A percentile compares a stretch with the other conserved stretches of the same genome.
Evolutionary conservation across 2,797 vertebrate species (phyloP).

Genomic region (Leptodactylus fallax): DNA sequence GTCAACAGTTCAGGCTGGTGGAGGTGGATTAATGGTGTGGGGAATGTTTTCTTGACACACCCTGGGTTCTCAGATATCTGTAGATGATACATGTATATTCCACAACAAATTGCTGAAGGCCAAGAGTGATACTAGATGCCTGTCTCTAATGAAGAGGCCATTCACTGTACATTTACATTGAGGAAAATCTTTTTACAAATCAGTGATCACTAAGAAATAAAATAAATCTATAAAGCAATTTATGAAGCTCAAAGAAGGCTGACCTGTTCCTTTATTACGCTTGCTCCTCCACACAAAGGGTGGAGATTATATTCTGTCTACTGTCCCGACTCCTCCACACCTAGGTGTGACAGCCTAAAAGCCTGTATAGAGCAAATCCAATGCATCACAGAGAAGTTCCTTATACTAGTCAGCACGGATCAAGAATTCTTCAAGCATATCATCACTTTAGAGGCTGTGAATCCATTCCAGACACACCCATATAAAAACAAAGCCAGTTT

Average conservation of each 20-base stretch:
- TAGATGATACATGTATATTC: no score
- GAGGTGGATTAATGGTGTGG: no score
- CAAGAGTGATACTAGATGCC: no score
- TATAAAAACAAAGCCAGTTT: slow-evolving; percentile 46
- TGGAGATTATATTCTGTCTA: slow-evolving; percentile 6
- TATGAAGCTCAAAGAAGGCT: background rate
- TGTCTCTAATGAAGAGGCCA: no score
- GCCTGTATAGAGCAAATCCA: slow-evolving; percentile 16
- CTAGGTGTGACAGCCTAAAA: slow-evolving; percentile 36
- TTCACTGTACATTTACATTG: background rate
- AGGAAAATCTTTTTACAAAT: background rate
- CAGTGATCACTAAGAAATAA: background rate
- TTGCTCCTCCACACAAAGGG: background rate
- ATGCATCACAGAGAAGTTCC: slow-evolving; percentile 20
- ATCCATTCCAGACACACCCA: slow-evolving; percentile 44
- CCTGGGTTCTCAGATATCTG: no score
- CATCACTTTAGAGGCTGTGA: slow-evolving; percentile 38
- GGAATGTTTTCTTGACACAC: no score
- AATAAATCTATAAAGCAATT: background rate
- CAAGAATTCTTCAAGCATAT: slow-evolving; percentile 33
- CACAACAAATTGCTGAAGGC: no score
- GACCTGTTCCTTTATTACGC: background rate
- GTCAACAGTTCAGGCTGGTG: no score
- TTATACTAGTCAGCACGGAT: background rate
- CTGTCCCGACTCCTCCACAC: slow-evolving; percentile 11